Conservation (phyloP, 2,113 vertebrate genomes). For the Brachyhypopomus gauderio region DNA sequence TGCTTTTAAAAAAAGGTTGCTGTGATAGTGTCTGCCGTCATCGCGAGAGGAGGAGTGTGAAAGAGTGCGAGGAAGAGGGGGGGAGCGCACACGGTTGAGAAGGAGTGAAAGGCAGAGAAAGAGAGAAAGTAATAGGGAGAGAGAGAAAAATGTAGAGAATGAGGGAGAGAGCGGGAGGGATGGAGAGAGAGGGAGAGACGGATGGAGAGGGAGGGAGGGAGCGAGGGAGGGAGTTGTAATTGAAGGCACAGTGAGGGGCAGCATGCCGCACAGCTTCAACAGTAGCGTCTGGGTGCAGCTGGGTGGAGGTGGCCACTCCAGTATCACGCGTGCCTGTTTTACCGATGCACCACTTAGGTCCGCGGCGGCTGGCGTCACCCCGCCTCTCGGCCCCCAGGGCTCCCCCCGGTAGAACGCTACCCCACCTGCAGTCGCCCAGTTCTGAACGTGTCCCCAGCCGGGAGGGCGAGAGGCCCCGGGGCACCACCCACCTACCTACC, state of each 20-base stretch:
- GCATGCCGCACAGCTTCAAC: background rate
- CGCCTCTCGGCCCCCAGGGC: background rate
- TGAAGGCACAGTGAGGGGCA: background rate
- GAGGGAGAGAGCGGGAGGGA: background rate
- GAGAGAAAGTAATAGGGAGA: background rate
- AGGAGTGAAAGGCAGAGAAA: background rate
- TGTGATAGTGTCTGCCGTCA: too few species aligned
- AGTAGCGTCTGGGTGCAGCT: background rate
- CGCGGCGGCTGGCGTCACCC: background rate
- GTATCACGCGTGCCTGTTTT: slow-evolving; percentile 45
- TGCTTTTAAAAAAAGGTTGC: background rate
- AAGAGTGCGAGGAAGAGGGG: background rate
- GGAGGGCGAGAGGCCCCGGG: slow-evolving; percentile 20
- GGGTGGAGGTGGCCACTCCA: slow-evolving; percentile 16
- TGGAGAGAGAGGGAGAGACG: background rate
- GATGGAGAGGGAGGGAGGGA: background rate
- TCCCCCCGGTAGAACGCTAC: slow-evolving; percentile 1
- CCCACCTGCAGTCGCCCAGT: slow-evolving; percentile 22
- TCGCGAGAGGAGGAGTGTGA: background rate
- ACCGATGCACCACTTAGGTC: slow-evolving; percentile 48
- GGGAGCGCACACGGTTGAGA: too few species aligned
- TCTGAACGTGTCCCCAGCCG: slow-evolving; percentile 35
- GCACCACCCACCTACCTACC: background rate
- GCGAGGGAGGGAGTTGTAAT: slow-evolving; percentile 3
- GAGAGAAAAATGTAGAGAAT: background rate